Evolutionary conservation across 1,140 invertebrate genomes (phyloP), one percentile per base, ranked within the genome.

Genomic region (Brachionus manjavacas): DNA sequence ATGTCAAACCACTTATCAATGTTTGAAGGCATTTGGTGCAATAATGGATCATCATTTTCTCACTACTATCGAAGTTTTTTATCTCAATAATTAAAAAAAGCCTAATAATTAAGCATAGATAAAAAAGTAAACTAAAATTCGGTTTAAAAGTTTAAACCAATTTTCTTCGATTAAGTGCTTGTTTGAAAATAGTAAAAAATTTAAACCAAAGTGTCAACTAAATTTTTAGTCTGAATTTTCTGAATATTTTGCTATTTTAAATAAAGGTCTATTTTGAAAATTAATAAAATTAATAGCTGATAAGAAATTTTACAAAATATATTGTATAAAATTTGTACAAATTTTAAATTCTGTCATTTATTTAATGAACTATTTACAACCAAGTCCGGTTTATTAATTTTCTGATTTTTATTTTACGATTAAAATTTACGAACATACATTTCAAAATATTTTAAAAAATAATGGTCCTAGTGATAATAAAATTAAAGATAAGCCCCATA

Each of bases 401-500:
- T 4, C 14, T n/a, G 43, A 14, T 11, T n/a, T 46, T 20, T 60
- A 20, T 16, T 60, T 60, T 52, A 66, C 28, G 60, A 66, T 23
- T 16, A 25, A 31, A 66, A 66, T 66, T 31, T n/a, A 31, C 11
- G 4, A 72, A 9, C 16, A 72, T 41, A 39, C n/a, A 39, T 72
- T 72, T 39, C 7, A 41, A 39, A 39, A 1, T 64, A 23, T 64
- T 41, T 11, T 72, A 12, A 46, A n/a, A 72, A 72, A 20, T 72
- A 16, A 16, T 72, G 12, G 31, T 72, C 16, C n/a, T 39, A 16
- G 68, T 39, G 28, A 72, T 39, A 39, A 72, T 39, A 72, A 72
- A 72, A 72, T 14, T 68, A 72, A 72, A 72, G 68, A 72, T 72
- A 72, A 72, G 68, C 39, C 68, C 31, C 14, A 31, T 60, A 68